Evolutionary conservation across 2,113 vertebrate species (phyloP), one percentile per base, ranked within the genome.

Genomic region (Crypturellus undulatus): DNA sequence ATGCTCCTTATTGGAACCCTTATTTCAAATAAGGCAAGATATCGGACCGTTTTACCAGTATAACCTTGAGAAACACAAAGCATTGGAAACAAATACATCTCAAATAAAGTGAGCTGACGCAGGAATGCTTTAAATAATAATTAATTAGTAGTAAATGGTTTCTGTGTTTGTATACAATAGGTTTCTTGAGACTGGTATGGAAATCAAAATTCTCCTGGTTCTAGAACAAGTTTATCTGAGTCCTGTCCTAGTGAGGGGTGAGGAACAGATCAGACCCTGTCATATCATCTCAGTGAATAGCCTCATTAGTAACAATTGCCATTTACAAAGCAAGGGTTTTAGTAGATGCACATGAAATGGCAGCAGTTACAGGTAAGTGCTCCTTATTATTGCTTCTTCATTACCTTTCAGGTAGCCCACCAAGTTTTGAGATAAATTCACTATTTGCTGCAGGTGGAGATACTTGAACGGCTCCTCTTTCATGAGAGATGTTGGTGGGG

Each of bases 381-480:
- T 60, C 26, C 12, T 26, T 59, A n/a, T 38, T 52, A 0, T 10
- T 40, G 3, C 40, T 92, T 77, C 24, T 25, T 3, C 1, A 0
- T 30, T 68, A 6, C 14, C 14, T 51, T 70, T 67, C 26, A 21
- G 21, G 49, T 12, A 16, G n/a, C 25, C 43, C 12, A 34, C 24
- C 8, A 40, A n/a, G 8, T 86, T 89, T 67, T 38, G 34, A 67
- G 40, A 58, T 9, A 5, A n/a, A 38, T 16, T 9, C 42, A 67
- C 32, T 6, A 12, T 45, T 63, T 38, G 6, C 25, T 13, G 36
- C 34, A 87, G 80, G 54, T 22, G n/a, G 45, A 63, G 68, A 47
- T 28, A 20, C 22, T 65, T 1, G 10, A 54, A 56, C 30, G 60
- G 9, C 34, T 88, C 60, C 38, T 15, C 12, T 84, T n/a, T 43